Percentiles rank a stretch among this genome's conserved stretches.
Conservation (phyloP, 2,888 invertebrate species). For the Auanema sp. region DNA sequence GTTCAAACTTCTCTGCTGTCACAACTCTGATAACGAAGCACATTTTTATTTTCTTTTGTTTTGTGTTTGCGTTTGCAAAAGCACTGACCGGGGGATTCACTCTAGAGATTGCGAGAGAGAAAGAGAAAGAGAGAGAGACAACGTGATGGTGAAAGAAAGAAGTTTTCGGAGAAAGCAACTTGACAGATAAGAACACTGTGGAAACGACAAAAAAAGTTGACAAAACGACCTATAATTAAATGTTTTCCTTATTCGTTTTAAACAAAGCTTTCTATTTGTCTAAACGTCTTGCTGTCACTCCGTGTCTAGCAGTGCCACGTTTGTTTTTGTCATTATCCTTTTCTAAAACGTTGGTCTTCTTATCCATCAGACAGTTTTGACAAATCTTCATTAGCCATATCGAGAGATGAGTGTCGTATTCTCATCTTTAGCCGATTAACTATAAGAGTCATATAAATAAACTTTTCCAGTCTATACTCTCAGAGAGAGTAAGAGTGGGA, state of each 20-base stretch:
- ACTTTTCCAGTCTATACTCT: no score
- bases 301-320: no score
- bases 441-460: no score
- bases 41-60: neutral
- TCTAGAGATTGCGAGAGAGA: neutral
- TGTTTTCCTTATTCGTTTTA: no score
- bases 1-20: neutral
- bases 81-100: no score
- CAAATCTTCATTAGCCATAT: neutral
- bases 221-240: no score
- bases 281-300: no score
- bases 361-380: conserved; percentile 4
- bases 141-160: neutral
- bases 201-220: neutral
- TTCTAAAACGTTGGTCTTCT: neutral
- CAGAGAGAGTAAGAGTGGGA: no score
- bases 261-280: neutral
- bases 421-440: no score
- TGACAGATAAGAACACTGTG: neutral
- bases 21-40: neutral
- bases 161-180: neutral
- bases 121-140: no score
- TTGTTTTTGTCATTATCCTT: neutral
- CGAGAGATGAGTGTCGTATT: neutral
- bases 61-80: no score